Conservation (phyloP, 2,113 vertebrate species). For the Cricetomys ansorgei region DNA sequence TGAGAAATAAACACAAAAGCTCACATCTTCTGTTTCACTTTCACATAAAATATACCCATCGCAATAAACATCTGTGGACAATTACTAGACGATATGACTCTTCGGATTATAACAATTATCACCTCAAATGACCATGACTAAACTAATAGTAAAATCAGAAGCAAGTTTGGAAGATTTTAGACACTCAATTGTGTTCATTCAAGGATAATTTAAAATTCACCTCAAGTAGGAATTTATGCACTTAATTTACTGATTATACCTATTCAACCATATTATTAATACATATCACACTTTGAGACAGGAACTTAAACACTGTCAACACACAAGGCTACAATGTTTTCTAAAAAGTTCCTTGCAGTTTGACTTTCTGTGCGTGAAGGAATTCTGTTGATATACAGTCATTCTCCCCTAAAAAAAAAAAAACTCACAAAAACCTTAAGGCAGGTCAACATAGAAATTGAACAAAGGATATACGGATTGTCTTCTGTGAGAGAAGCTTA, state of each 20-base stretch:
- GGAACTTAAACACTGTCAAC: background rate
- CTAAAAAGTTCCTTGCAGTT: background rate
- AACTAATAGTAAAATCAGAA: conserved; percentile 44
- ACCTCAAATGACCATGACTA: background rate
- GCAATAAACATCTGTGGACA: background rate
- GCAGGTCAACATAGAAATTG: background rate
- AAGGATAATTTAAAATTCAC: conserved; percentile 13
- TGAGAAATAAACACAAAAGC: background rate
- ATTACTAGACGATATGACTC: background rate
- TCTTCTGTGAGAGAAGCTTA: background rate
- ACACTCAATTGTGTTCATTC: background rate
- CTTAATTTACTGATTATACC: background rate
- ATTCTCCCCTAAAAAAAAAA: background rate
- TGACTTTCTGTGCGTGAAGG: background rate
- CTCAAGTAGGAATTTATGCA: background rate
- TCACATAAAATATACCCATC: background rate
- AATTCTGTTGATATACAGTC: background rate
- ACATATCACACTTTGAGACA: background rate
- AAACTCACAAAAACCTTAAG: background rate
- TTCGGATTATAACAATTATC: conserved; percentile 1
- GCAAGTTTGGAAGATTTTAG: background rate
- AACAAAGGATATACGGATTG: background rate
- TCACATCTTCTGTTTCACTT: conserved; percentile 31
- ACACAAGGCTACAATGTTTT: background rate
- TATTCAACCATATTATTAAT: background rate